Conservation (phyloP, 2,113 vertebrate species). For the Cheirogaleus medius region DNA sequence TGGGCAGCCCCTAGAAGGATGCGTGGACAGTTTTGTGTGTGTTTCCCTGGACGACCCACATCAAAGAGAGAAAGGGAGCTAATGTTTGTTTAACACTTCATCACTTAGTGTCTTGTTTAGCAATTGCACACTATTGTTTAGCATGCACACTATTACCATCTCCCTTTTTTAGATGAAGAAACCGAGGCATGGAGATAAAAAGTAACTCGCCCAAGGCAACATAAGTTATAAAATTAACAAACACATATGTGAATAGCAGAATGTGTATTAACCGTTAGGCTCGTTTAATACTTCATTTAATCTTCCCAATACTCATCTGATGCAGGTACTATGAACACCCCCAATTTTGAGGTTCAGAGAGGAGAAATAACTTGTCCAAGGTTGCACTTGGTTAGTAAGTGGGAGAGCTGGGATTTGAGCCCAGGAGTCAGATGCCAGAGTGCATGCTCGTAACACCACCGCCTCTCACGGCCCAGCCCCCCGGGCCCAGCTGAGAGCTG, state of each 20-base stretch:
- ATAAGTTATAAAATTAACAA: neutral
- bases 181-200: neutral
- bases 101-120: neutral
- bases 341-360: neutral
- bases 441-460: fast-evolving
- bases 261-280: neutral
- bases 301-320: fast-evolving
- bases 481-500: fast-evolving
- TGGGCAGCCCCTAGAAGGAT: neutral
- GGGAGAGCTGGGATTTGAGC: neutral
- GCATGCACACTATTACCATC: fast-evolving
- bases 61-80: neutral
- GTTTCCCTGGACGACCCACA: neutral
- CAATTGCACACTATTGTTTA: fast-evolving
- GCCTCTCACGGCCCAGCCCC: fast-evolving
- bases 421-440: too few species aligned
- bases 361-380: neutral
- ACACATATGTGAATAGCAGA: neutral
- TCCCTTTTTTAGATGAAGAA: neutral
- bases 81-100: neutral
- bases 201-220: neutral
- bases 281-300: neutral
- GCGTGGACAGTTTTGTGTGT: neutral
- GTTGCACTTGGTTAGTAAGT: neutral
- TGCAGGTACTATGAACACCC: fast-evolving